Conservation (phyloP, 2,113 vertebrate genomes). For the Cheilinus undulatus region DNA sequence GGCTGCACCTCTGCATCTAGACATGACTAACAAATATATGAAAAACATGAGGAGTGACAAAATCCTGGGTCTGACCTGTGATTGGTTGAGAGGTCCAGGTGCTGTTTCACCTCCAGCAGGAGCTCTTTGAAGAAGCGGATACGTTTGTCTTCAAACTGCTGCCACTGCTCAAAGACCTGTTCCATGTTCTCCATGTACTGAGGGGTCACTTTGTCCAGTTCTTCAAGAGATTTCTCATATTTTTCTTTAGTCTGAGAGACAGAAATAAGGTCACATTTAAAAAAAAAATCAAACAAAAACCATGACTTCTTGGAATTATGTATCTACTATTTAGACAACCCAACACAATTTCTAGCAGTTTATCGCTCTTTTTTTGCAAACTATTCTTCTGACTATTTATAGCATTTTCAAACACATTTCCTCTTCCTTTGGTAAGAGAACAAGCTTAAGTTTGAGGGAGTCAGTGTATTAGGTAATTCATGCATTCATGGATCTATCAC, state of each 20-base stretch:
- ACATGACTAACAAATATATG: too few species aligned
- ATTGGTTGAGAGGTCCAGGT: conserved; percentile 93
- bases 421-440: too few species aligned
- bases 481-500: too few species aligned
- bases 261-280: neutral
- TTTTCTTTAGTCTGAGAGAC: conserved; percentile 90
- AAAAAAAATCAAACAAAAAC: neutral
- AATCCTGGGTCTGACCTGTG: conserved; percentile 76
- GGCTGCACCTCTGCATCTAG: too few species aligned
- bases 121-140: conserved; percentile 93
- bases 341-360: too few species aligned
- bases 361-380: too few species aligned
- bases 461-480: too few species aligned
- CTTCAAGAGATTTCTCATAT: conserved; percentile 93
- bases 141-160: conserved; percentile 95
- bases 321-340: too few species aligned
- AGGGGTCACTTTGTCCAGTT: conserved; percentile 91
- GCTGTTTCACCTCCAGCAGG: conserved; percentile 92
- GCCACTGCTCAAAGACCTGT: conserved; percentile 97
- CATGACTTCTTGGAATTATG: neutral
- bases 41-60: neutral
- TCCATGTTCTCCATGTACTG: conserved; percentile 99
- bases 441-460: too few species aligned
- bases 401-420: too few species aligned
- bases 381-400: too few species aligned